Conservation (phyloP, 1,140 invertebrate genomes). For the Trichomalopsis sarcophagae region DNA sequence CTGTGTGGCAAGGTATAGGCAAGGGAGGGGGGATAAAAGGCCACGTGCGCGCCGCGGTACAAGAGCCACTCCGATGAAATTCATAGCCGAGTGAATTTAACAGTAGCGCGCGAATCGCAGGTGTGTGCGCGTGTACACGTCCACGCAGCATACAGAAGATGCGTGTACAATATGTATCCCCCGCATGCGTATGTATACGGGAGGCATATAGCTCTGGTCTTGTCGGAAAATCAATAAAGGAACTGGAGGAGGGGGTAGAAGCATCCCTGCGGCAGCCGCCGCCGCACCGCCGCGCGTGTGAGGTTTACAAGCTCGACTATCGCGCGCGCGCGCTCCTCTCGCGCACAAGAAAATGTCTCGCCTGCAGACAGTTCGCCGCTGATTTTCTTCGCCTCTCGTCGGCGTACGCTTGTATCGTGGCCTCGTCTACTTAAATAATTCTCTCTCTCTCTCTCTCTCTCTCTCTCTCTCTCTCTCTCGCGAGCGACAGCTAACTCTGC, state of each 20-base stretch:
- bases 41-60: constrained; percentile 56
- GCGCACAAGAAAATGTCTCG: constrained; percentile 59
- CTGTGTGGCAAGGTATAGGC: no score
- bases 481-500: no score
- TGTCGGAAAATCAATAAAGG: constrained; percentile 63
- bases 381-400: not conserved
- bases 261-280: constrained; percentile 60
- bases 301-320: not conserved
- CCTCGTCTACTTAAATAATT: no score
- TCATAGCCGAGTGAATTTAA: not conserved
- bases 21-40: constrained; percentile 56
- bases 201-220: constrained; percentile 35
- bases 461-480: no score
- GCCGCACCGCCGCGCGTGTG: constrained; percentile 2
- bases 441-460: no score
- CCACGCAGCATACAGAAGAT: not conserved
- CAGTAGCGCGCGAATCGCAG: not conserved
- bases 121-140: not conserved
- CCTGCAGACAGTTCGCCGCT: not conserved
- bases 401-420: no score
- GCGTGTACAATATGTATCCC: no score
- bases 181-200: no score
- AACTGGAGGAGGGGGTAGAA: constrained; percentile 60
- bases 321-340: not conserved
- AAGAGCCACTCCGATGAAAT: not conserved